phyloP scores from a whole-genome alignment of 2,113 vertebrate genomes.

The Siniperca chuatsi region DNA sequence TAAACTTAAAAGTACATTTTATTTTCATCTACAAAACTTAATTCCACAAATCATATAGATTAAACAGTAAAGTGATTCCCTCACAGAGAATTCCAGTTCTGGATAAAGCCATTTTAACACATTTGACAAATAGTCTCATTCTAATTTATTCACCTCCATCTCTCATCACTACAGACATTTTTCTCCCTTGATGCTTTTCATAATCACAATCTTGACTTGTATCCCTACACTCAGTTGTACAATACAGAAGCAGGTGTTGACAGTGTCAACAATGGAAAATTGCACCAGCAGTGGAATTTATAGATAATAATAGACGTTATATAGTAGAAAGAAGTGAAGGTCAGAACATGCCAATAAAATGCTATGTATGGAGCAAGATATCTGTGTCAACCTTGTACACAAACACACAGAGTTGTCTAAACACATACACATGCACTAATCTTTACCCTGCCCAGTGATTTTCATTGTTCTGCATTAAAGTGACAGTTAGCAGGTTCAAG shows the following conservation, averaged over 20 bases:
- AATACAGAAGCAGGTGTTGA: background rate
- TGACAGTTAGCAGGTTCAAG: constrained; percentile 67
- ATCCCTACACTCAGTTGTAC: background rate
- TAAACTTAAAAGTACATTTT: background rate
- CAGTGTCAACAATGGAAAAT: background rate
- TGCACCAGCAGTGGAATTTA: constrained; percentile 1
- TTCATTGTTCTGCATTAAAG: constrained; percentile 57
- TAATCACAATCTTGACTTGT: background rate
- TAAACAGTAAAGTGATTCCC: background rate
- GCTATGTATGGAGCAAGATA: constrained; percentile 18
- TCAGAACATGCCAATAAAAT: constrained; percentile 50
- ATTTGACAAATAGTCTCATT: constrained; percentile 7
- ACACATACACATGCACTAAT: constrained; percentile 35
- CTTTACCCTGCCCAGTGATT: constrained; percentile 30
- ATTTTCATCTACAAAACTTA: constrained; percentile 1
- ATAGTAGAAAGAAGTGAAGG: constrained; percentile 46
- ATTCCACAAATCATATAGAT: constrained; percentile 16
- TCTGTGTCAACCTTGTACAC: constrained; percentile 22
- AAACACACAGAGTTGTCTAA: constrained; percentile 35
- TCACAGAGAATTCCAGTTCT: background rate
- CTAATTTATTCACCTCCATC: constrained; percentile 3
- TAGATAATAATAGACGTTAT: constrained; percentile 51
- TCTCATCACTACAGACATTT: constrained; percentile 3
- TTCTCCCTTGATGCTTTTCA: background rate
- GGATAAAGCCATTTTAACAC: background rate